phyloP scores from a whole-genome alignment of 2,797 vertebrate genomes.

The Lithobates sylvaticus region DNA sequence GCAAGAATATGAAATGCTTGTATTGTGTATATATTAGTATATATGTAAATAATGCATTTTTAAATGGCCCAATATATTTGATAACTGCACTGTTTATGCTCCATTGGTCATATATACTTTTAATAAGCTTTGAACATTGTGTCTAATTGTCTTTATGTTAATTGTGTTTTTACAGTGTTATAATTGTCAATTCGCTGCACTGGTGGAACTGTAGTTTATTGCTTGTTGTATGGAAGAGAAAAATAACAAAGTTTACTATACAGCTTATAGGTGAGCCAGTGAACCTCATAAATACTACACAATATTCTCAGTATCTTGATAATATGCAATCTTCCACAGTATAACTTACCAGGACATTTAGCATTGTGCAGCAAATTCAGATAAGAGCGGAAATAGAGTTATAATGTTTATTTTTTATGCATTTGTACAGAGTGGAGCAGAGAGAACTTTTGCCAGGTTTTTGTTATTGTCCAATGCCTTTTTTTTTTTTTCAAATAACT shows the following conservation, averaged over 20 bases:
- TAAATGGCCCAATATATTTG: background rate
- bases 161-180: background rate
- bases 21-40: conserved; percentile 13
- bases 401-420: too few species aligned
- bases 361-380: too few species aligned
- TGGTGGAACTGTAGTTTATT: background rate
- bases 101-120: background rate
- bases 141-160: background rate
- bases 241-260: background rate
- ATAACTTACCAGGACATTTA: too few species aligned
- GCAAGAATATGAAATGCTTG: conserved; percentile 3
- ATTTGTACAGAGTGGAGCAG: too few species aligned
- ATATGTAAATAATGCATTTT: conserved; percentile 12
- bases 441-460: too few species aligned
- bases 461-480: too few species aligned
- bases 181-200: background rate
- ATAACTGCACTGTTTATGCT: background rate
- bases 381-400: too few species aligned
- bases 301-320: background rate
- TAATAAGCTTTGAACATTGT: background rate
- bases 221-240: background rate
- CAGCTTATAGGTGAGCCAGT: background rate
- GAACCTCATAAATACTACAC: background rate
- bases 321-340: background rate
- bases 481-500: too few species aligned